These are phyloP conservation scores for Rutpela maculata DNA, from an alignment of 2,888 invertebrate species.

Conservation along the genomic window DNA sequence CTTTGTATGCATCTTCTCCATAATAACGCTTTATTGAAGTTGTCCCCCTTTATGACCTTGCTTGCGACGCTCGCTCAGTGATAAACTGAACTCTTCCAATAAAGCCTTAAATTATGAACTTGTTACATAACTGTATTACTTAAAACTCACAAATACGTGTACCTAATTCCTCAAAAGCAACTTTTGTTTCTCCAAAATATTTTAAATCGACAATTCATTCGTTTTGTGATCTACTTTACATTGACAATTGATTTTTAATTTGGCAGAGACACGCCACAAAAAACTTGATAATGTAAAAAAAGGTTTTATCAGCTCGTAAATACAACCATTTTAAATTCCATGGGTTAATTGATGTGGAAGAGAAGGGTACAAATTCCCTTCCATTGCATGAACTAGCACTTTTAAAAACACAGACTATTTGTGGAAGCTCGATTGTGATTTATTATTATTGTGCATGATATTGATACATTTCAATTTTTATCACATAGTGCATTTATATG, in stretches of 20 bases:
- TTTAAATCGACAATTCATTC: too few relatives aligned
- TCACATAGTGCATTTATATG: constrained; percentile 5
- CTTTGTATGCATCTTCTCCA: too few relatives aligned
- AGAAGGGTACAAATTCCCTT: not conserved
- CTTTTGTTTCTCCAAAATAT: too few relatives aligned
- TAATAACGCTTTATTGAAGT: too few relatives aligned
- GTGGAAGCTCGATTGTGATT: not conserved
- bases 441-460: not conserved
- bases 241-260: not conserved
- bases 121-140: too few relatives aligned
- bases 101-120: too few relatives aligned
- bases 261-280: not conserved
- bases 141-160: too few relatives aligned
- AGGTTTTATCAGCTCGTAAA: not conserved
- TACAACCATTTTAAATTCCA: not conserved
- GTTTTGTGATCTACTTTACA: not conserved
- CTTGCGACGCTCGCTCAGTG: too few relatives aligned
- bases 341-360: not conserved
- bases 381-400: not conserved
- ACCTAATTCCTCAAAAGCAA: too few relatives aligned
- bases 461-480: constrained; percentile 5
- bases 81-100: too few relatives aligned
- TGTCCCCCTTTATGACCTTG: too few relatives aligned
- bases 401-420: not conserved
- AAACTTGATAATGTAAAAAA: not conserved